These are phyloP conservation scores for Drosophila ficusphila DNA, from an alignment of 1,140 invertebrate species.

Conservation along the genomic window DNA sequence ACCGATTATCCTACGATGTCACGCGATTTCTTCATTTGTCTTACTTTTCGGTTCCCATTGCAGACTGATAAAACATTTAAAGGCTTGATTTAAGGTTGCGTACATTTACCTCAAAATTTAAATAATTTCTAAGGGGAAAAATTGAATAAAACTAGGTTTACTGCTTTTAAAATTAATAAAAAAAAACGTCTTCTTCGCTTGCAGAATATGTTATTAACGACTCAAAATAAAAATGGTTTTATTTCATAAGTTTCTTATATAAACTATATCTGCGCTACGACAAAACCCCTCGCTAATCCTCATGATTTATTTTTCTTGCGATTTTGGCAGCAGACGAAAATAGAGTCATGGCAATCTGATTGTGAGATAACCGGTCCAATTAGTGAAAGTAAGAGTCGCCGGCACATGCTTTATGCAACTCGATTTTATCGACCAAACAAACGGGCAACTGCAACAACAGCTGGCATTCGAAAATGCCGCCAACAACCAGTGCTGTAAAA, in stretches of 20 bases:
- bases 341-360: conserved; percentile 5
- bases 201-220: no score
- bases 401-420: conserved; percentile 28
- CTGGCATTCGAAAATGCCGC: conserved; percentile 15
- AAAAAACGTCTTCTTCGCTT: no score
- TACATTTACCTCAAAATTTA: background rate
- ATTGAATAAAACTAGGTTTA: no score
- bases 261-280: no score
- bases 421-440: conserved; percentile 64
- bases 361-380: conserved; percentile 44
- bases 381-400: conserved; percentile 40
- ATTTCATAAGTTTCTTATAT: no score
- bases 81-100: background rate
- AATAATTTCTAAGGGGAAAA: no score
- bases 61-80: background rate
- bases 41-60: background rate
- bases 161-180: no score
- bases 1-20: conserved; percentile 25
- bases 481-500: background rate
- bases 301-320: background rate
- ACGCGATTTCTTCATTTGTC: conserved; percentile 38
- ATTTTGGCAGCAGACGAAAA: background rate
- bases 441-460: background rate
- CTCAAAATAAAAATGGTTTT: no score
- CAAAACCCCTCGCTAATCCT: no score